Conservation (phyloP, 2,888 invertebrate genomes). For the Colletes collaris region DNA sequence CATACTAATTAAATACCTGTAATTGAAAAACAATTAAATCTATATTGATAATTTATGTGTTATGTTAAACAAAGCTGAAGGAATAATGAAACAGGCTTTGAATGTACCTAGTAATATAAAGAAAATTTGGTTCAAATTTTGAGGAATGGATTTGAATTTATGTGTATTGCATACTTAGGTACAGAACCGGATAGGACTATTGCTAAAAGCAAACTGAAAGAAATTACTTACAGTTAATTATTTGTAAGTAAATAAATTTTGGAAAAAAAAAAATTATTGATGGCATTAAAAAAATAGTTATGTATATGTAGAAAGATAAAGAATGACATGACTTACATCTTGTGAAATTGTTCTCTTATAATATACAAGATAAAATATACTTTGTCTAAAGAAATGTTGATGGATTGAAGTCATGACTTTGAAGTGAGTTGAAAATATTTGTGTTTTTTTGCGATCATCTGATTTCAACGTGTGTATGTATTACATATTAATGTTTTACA, state of each 20-base stretch:
- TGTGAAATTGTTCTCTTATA: constrained; percentile 9
- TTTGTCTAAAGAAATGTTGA: neutral
- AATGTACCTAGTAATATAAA: constrained; percentile 26
- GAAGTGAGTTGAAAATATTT: constrained; percentile 65
- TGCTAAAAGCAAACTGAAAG: constrained; percentile 7
- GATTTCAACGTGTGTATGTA: constrained; percentile 61
- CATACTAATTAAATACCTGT: constrained; percentile 25
- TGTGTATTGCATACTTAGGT: constrained; percentile 13
- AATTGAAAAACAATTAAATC: constrained; percentile 20
- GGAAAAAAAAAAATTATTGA: neutral
- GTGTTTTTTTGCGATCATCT: constrained; percentile 31
- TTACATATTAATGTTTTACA: constrained; percentile 38
- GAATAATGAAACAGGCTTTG: constrained; percentile 21
- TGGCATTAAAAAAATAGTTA: constrained; percentile 19
- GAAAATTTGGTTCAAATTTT: constrained; percentile 16
- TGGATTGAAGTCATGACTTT: constrained; percentile 15
- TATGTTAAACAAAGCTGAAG: constrained; percentile 3
- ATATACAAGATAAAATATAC: constrained; percentile 12
- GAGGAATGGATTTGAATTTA: neutral
- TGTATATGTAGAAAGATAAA: constrained; percentile 16
- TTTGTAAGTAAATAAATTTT: neutral
- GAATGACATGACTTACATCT: constrained; percentile 10
- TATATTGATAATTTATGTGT: constrained; percentile 18
- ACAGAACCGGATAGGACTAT: constrained; percentile 16
- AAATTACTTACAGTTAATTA: neutral